Evolutionary conservation across 2,888 invertebrate species (phyloP).

Genomic region (Phlogophora meticulosa): DNA sequence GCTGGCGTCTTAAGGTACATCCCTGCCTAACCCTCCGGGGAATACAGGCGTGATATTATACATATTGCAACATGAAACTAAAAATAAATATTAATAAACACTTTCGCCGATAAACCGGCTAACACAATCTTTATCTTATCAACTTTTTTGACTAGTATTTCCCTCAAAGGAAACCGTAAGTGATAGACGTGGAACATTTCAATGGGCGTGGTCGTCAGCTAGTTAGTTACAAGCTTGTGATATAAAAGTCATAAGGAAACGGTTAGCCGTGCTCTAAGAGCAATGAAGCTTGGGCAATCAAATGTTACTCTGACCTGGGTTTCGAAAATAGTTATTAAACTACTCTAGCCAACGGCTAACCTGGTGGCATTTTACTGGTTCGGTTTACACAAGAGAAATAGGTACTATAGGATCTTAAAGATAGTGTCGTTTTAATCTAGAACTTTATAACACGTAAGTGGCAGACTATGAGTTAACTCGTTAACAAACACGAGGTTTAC

Average conservation of each 20-base stretch:
- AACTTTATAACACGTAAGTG: no score
- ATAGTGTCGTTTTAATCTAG: slow-evolving; percentile 8
- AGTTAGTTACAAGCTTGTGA: slow-evolving; percentile 27
- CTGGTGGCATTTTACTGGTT: slow-evolving; percentile 20
- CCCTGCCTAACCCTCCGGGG: no score
- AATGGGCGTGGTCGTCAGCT: slow-evolving; percentile 40
- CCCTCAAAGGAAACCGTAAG: slow-evolving; percentile 27
- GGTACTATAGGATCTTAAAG: background rate
- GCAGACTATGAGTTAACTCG: no score
- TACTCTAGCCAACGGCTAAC: slow-evolving; percentile 9
- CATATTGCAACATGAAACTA: slow-evolving; percentile 34
- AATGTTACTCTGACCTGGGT: slow-evolving; percentile 47
- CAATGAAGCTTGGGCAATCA: slow-evolving; percentile 48
- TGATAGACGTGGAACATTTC: slow-evolving; percentile 2
- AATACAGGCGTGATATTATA: no score
- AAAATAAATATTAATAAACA: slow-evolving; percentile 42
- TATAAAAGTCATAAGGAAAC: slow-evolving; percentile 59
- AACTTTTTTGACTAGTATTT: slow-evolving; percentile 42
- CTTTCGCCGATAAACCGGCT: slow-evolving; percentile 59
- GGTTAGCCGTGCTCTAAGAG: slow-evolving; percentile 33
- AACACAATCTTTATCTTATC: slow-evolving; percentile 50
- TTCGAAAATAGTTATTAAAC: slow-evolving; percentile 45
- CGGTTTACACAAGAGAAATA: slow-evolving; percentile 28
- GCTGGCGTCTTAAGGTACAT: no score
- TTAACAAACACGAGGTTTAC: no score